Conservation (phyloP, 1,140 invertebrate species). For the Onthophagus taurus region DNA sequence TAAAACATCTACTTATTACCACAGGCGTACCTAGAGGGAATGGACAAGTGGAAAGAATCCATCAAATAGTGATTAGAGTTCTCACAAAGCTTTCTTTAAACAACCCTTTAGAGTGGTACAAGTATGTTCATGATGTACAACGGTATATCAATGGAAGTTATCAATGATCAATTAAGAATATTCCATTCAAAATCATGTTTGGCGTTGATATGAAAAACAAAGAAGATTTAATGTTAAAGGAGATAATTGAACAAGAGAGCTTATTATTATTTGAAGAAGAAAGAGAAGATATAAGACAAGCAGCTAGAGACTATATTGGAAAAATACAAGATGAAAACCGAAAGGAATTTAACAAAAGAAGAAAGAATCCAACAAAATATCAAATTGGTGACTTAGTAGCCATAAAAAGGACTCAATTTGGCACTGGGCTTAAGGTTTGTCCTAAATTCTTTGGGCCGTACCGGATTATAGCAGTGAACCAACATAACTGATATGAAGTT, state of each 20-base stretch:
- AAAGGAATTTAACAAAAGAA: too few species aligned
- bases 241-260: background rate
- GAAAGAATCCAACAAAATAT: too few species aligned
- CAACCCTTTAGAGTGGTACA: background rate
- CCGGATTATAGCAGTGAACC: constrained; percentile 20
- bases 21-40: constrained; percentile 4
- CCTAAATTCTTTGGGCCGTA: constrained; percentile 6
- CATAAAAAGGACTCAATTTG: too few species aligned
- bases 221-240: constrained; percentile 7
- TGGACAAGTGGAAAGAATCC: constrained; percentile 4
- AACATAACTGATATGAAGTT: constrained; percentile 28
- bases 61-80: background rate
- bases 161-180: background rate
- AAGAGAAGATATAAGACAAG: constrained; percentile 1
- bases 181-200: constrained; percentile 1
- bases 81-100: constrained; percentile 1
- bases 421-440: constrained; percentile 16
- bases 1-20: constrained; percentile 7
- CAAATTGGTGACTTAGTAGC: too few species aligned
- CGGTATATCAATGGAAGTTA: background rate
- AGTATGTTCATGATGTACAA: background rate
- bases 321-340: constrained; percentile 30
- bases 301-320: constrained; percentile 1
- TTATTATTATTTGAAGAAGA: constrained; percentile 12
- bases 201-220: constrained; percentile 19